Conservation (phyloP, 92 coral and sea anemone genomes). For the Bergia puertoricense region DNA sequence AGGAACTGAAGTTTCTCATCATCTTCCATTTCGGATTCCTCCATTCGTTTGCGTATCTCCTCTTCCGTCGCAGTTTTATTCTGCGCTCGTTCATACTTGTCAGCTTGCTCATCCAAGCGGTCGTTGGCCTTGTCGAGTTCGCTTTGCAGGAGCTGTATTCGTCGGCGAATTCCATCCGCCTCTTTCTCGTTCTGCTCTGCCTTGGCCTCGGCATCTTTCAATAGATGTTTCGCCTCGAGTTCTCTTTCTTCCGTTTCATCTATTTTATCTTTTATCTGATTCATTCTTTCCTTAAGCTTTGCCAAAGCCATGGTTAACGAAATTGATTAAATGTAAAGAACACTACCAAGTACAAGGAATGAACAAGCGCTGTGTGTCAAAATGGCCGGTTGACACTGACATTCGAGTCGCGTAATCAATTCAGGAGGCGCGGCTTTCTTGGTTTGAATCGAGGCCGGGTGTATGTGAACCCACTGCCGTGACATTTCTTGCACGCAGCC, state of each 20-base stretch:
- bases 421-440: slow-evolving; percentile 28
- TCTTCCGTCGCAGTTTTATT: slow-evolving; percentile 69
- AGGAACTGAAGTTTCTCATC: slow-evolving; percentile 72
- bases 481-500: background rate
- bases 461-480: background rate
- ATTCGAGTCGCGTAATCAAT: slow-evolving; percentile 14
- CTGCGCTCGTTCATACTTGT: slow-evolving; percentile 38
- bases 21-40: slow-evolving; percentile 80
- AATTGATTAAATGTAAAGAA: background rate
- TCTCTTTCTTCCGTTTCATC: slow-evolving; percentile 84
- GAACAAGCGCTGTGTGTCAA: slow-evolving; percentile 9
- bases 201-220: slow-evolving; percentile 61
- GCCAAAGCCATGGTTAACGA: slow-evolving; percentile 53
- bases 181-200: slow-evolving; percentile 56
- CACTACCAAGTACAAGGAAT: background rate
- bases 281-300: slow-evolving; percentile 68
- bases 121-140: slow-evolving; percentile 59
- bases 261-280: slow-evolving; percentile 60
- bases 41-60: slow-evolving; percentile 68
- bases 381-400: slow-evolving; percentile 1
- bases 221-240: slow-evolving; percentile 47
- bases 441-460: slow-evolving; percentile 18
- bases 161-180: slow-evolving; percentile 68
- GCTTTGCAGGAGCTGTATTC: slow-evolving; percentile 50
- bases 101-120: slow-evolving; percentile 58